Base-by-base conservation (phyloP, 35 echinoderm and acorn worm genomes). In the Lytechinus pictus region DNA sequence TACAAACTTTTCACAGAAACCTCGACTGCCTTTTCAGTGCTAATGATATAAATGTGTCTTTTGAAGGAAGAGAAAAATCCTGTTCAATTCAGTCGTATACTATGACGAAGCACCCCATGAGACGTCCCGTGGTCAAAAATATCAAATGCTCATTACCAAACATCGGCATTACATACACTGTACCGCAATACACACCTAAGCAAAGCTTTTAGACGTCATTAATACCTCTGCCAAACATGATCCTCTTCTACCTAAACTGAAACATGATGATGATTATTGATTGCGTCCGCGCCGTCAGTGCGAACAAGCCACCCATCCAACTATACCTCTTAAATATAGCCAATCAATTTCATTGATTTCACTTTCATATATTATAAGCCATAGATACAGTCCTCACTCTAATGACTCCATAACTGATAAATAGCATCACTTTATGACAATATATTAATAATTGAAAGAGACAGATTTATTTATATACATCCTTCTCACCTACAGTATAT, bases 261-360 rank as follows among this genome's bases (percentile, higher is more conserved):
- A 79, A 79, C 66, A 79, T 79, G 66, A 79, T 79, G 66, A 24
- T n/a, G 66, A 79, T 24, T 79, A 79, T 79, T 79, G 66, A 79
- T 79, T 79, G 66, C 16, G 19, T 79, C n/a, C 21, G n/a, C 19
- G 66, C 19, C 66, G 66, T 79, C 66, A n/a, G 16, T 24, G 14
- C 19, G 66, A 79, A 24, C 66, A 7, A 16, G 19, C n/a, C 14
- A 79, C 12, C 66, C 66, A 24, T 44, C 12, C 66, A 7, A 79
- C 66, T 3, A 79, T 79, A 79, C 66, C 66, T 79, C 66, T 79
- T 24, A n/a, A n/a, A 79, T 7, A n/a, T 24, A 79, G 66, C 19
- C 19, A 79, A 79, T 79, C 66, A 79, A 79, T 79, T 79, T 79
- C 66, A 79, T 79, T n/a, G 66, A 79, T 79, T 79, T 79, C 66